phyloP scores from a whole-genome alignment of 1,140 invertebrate species.

The Diploscapter pachys region DNA sequence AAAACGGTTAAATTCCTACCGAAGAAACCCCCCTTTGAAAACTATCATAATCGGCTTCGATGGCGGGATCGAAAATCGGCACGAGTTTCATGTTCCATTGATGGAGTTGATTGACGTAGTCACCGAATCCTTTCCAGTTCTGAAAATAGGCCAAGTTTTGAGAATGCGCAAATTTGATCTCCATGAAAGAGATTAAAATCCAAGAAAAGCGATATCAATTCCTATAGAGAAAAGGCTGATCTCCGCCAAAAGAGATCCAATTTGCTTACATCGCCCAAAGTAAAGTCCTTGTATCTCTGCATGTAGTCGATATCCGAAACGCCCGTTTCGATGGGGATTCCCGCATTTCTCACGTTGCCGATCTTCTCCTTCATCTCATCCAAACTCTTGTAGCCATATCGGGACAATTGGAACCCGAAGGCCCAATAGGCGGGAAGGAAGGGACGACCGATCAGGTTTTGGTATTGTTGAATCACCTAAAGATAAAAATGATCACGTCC shows the following conservation, averaged over 20 bases:
- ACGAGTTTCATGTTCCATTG: constrained; percentile 27
- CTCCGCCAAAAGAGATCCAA: too few species aligned
- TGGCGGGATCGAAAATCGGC: constrained; percentile 40
- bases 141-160: background rate
- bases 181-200: background rate
- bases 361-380: constrained; percentile 66
- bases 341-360: constrained; percentile 54
- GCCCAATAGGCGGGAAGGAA: constrained; percentile 62
- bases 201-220: background rate
- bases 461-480: constrained; percentile 63
- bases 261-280: constrained; percentile 65
- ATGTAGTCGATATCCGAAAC: constrained; percentile 75
- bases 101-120: constrained; percentile 40
- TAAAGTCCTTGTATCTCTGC: constrained; percentile 80
- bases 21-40: constrained; percentile 34
- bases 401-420: constrained; percentile 62
- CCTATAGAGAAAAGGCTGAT: background rate
- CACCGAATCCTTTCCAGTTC: constrained; percentile 36
- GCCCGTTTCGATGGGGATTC: constrained; percentile 59
- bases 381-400: constrained; percentile 71
- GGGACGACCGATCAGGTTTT: constrained; percentile 54
- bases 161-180: background rate
- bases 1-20: constrained; percentile 1
- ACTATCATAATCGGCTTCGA: constrained; percentile 37
- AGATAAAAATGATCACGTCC: too few species aligned